These are phyloP conservation scores for Pogonognathellus flavescens DNA, from an alignment of 1,140 invertebrate genomes.

Conservation along the genomic window DNA sequence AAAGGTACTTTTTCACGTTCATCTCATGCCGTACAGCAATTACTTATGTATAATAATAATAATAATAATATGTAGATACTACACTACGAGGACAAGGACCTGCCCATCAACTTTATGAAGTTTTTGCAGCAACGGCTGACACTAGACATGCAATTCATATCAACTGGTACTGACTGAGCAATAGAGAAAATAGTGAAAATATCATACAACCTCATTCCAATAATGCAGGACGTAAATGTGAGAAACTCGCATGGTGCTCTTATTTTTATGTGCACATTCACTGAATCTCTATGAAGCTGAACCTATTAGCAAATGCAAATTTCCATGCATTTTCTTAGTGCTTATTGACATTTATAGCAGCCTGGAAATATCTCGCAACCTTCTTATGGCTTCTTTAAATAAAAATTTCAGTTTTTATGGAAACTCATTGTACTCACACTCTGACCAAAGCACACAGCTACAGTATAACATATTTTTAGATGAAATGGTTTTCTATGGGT, in stretches of 20 bases:
- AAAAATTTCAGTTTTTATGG: conserved; percentile 42
- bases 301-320: conserved; percentile 38
- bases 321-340: conserved; percentile 4
- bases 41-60: too few species aligned
- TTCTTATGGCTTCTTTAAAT: neutral
- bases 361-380: neutral
- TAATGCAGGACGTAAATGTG: neutral
- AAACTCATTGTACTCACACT: neutral
- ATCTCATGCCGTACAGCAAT: neutral
- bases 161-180: neutral
- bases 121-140: neutral
- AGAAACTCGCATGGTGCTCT: conserved; percentile 26
- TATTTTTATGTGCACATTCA: conserved; percentile 43
- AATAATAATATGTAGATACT: neutral
- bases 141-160: neutral
- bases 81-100: neutral
- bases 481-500: too few species aligned
- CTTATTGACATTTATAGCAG: neutral
- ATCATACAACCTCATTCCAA: neutral
- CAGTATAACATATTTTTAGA: too few species aligned
- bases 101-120: conserved; percentile 6
- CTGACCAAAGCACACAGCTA: too few species aligned
- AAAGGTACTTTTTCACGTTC: conserved; percentile 16
- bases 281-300: conserved; percentile 40
- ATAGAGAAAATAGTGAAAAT: neutral